Base-by-base conservation (phyloP, 2,797 vertebrate genomes). In the Hephaestus fuliginosus region DNA sequence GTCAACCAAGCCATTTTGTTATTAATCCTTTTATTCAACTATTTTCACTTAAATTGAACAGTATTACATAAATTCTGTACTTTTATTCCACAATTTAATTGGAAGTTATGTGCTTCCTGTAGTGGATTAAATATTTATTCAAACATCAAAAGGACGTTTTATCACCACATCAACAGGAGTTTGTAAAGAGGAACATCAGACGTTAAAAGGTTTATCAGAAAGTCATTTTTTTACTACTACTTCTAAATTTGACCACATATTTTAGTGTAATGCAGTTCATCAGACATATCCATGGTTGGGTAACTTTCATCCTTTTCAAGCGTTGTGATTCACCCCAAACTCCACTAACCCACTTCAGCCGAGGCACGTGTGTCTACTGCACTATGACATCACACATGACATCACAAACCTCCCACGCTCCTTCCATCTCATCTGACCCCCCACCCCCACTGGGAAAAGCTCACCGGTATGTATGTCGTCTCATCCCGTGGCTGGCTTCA, bases 371-470 rank as follows among this genome's bases (percentile, higher is more conserved):
- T 49, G 28, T 39, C 36, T 15, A 14, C 81, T 67, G 74, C 72
- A 61, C 66, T 8, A 72, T 88, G 79, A 86, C 69, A 69, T 91
- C 86, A 89, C 25, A 4, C 36, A 36, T 55, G 73, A 83, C 71
- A 46, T 83, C 60, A 76, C 14, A 8, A 66, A 20, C 28, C 20
- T 12, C n/a, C 57, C 25, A 25, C 62, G 25, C 76, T 67, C 36
- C 53, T 41, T 55, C 30, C 60, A 3, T 39, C 33, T 57, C 65
- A 13, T 22, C 46, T 1, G 25, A 51, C 58, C 4, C 44, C 70
- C 30, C 5, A 5, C 18, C 53, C 30, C 5, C 52, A 39, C 11
- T 0, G 28, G 55, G 64, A 70, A 65, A 39, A 73, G 70, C 33
- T 41, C 39, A 0, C 52, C 11, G 25, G 25, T 25, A 25, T 25